A percentile compares a stretch with the other conserved stretches of the same genome.
phyloP scores from a whole-genome alignment of 2,888 invertebrate genomes.

The Elegia similella region DNA sequence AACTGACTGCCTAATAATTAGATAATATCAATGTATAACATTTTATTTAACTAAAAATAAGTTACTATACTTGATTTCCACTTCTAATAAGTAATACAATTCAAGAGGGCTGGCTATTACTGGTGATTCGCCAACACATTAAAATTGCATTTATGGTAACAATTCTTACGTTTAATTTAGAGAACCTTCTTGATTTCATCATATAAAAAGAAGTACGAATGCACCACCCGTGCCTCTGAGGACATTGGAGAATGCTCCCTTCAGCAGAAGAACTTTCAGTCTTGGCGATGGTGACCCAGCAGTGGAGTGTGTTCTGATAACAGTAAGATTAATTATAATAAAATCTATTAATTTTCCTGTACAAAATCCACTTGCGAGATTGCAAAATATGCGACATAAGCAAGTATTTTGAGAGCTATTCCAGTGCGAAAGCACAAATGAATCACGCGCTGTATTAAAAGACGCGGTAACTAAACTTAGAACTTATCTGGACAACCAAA shows the following conservation, averaged over 20 bases:
- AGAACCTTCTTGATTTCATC: slow-evolving; percentile 92
- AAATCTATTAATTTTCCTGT: too few relatives aligned
- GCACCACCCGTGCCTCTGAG: slow-evolving; percentile 97
- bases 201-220: slow-evolving; percentile 94
- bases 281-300: slow-evolving; percentile 93
- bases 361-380: too few relatives aligned
- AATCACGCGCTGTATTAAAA: too few relatives aligned
- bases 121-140: slow-evolving; percentile 67
- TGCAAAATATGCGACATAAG: too few relatives aligned
- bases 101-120: slow-evolving; percentile 63
- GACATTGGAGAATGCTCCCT: slow-evolving; percentile 97
- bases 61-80: slow-evolving; percentile 73
- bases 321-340: too few relatives aligned
- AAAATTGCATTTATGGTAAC: slow-evolving; percentile 67
- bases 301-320: slow-evolving; percentile 96
- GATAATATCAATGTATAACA: slow-evolving; percentile 74
- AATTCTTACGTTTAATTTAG: slow-evolving; percentile 76
- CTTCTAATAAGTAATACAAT: slow-evolving; percentile 80
- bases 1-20: too few relatives aligned
- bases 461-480: too few relatives aligned
- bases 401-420: too few relatives aligned
- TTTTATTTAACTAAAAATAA: slow-evolving; percentile 81
- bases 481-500: too few relatives aligned
- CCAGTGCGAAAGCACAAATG: too few relatives aligned
- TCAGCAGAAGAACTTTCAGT: slow-evolving; percentile 93